Evolutionary conservation across 1,140 invertebrate species (phyloP).

Genomic region (Nixonia krombeini): DNA sequence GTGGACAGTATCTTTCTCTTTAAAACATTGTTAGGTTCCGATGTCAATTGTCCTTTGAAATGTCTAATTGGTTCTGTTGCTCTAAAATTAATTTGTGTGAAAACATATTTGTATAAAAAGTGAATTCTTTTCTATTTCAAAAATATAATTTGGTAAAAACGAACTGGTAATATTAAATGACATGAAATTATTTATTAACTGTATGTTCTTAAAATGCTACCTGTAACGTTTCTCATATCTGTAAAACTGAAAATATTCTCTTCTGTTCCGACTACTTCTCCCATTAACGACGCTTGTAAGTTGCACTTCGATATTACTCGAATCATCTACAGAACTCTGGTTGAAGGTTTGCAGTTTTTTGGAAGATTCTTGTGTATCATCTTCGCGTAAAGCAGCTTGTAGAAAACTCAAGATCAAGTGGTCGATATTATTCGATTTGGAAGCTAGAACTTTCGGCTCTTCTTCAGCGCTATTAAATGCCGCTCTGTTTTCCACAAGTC

Average conservation of each 20-base stretch:
- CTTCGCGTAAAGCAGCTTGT: slow-evolving; percentile 51
- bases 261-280: slow-evolving; percentile 23
- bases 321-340: background rate
- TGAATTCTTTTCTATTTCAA: no score
- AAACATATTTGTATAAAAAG: slow-evolving; percentile 8
- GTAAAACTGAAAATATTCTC: slow-evolving; percentile 45
- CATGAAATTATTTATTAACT: no score
- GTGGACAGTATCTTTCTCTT: slow-evolving; percentile 50
- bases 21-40: slow-evolving; percentile 1
- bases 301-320: slow-evolving; percentile 31
- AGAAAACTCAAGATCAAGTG: slow-evolving; percentile 60
- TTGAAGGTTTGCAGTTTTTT: slow-evolving; percentile 3
- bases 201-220: no score
- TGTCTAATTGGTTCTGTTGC: slow-evolving; percentile 39
- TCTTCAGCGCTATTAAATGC: slow-evolving; percentile 17
- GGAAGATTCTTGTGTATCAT: slow-evolving; percentile 11
- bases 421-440: slow-evolving; percentile 41
- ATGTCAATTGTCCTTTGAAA: slow-evolving; percentile 28
- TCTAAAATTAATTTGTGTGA: slow-evolving; percentile 23
- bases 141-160: no score
- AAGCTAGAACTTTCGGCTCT: slow-evolving; percentile 18
- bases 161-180: no score
- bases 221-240: slow-evolving; percentile 50
- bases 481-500: slow-evolving; percentile 13
- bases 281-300: slow-evolving; percentile 32